These are phyloP conservation scores for Esox lucius DNA, from an alignment of 2,797 vertebrate genomes.

Conservation along the genomic window DNA sequence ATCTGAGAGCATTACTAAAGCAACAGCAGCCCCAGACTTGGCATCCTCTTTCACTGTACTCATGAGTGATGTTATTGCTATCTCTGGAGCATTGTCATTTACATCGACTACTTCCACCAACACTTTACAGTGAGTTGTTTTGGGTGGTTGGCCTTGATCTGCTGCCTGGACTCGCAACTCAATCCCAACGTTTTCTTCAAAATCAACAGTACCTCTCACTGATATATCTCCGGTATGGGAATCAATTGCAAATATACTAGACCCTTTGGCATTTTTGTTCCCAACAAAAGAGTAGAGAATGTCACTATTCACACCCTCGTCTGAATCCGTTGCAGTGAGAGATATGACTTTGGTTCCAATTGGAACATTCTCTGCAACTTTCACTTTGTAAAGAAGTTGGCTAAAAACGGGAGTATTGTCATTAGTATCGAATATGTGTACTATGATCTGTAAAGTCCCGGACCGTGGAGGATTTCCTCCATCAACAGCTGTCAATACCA, in stretches of 20 bases:
- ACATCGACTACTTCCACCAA: neutral
- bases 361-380: conserved; percentile 47
- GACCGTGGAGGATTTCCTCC: conserved; percentile 63
- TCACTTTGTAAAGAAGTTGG: conserved; percentile 43
- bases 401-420: conserved; percentile 58
- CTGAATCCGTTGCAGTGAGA: conserved; percentile 57
- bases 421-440: conserved; percentile 55
- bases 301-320: conserved; percentile 36
- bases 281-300: conserved; percentile 55
- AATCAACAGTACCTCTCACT: conserved; percentile 1
- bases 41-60: neutral
- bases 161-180: conserved; percentile 12
- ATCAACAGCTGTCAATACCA: conserved; percentile 69
- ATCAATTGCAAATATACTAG: neutral
- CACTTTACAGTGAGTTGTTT: neutral
- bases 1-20: neutral
- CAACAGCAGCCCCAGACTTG: neutral
- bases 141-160: neutral
- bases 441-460: conserved; percentile 49
- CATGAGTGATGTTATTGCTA: neutral
- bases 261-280: neutral
- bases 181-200: conserved; percentile 23
- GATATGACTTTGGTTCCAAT: conserved; percentile 43
- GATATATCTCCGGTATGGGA: conserved; percentile 33
- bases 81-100: conserved; percentile 4